Base-by-base conservation (phyloP, 2,888 invertebrate species). In the Camponotus fellah region DNA sequence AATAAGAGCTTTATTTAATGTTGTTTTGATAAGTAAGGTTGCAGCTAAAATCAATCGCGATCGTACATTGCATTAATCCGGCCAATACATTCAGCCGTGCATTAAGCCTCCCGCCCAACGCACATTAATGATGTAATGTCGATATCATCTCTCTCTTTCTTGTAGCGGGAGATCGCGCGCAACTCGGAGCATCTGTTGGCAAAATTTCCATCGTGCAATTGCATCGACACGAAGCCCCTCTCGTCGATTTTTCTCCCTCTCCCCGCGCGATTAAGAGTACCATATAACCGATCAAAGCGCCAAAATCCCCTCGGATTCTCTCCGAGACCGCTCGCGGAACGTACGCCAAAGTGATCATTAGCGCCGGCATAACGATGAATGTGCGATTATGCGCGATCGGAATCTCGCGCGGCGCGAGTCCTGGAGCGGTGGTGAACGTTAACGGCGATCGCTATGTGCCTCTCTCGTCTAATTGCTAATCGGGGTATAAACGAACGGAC, bases 341-440 rank as follows among this genome's bases (percentile, higher is more conserved):
- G n/a, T 34, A 56, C 62, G 68, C 84, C 75, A 80, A 71, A 66
- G 74, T 72, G 80, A 58, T 80, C 62, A 71, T 83, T 71, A 83
- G 49, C 56, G 56, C 12, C 40, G 26, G 80, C 32, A 80, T 82
- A 85, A 75, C 77, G 74, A 86, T 84, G 85, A 83, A 85, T 76
- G 65, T 82, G 85, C 87, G 75, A 83, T 82, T 85, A 85, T 84
- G 58, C 79, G 56, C 71, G 56, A 58, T 71, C 71, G 79, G 34
- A 79, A 86, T 89, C 85, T 82, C 84, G 82, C 72, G 43, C 75
- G 56, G 43, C 82, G 85, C 76, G 86, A 86, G 85, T 87, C 83
- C 8, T 8, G n/a, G 53, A 46, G 43, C 56, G 53, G 43, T 80
- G 62, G 83, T 46, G 56, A 66, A 21, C 66, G 66, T 49, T 34